Evolutionary conservation across 1,140 invertebrate species (phyloP), one percentile per base, ranked within the genome.

Genomic region (Trialeurodes vaporariorum): DNA sequence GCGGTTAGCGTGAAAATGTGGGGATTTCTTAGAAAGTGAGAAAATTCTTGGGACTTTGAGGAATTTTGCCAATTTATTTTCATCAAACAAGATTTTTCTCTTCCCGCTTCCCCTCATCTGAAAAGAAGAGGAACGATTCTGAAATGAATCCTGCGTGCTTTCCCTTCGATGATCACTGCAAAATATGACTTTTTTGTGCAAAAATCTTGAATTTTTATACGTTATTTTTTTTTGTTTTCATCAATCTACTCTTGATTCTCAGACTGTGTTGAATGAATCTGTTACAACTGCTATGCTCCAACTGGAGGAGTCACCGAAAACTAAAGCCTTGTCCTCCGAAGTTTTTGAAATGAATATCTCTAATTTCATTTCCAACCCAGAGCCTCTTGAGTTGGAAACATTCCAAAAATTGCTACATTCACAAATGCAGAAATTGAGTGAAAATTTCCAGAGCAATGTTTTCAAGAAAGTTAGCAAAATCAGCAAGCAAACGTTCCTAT

Each of bases 381-480:
- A 49, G 17, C 34, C 5, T 5, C 5, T 9, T 49, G 34, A 49
- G 17, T 5, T 49, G 5, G 34, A 49, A 17, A 5, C 17, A 5
- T 49, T 49, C 34, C 17, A 5, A 9, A 5, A 49, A 49, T 9
- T 49, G 5, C 17, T 49, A 5, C 34, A 49, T 5, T 5, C 5
- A 9, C 34, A 49, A 17, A 9, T 49, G 5, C 17, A 5, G 34
- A 49, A 49, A 49, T 63, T 63, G 13, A 63, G 22, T 1, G 34
- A 27, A 34, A 25, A n/a, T 26, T 26, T 34, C 1, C 25, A 24
- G 21, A 63, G 22, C 25, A 63, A 34, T 26, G 34, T 81, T 63
- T 80, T 85, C 60, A 76, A 72, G 2, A 90, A 86, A 72, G 81
- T 87, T 0, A 83, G 81, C 63, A 79, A 81, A 23, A 73, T 89